Percentiles rank a stretch among this genome's conserved stretches.
Conservation (phyloP, 2,888 invertebrate species). For the Drymonia ruficornis region DNA sequence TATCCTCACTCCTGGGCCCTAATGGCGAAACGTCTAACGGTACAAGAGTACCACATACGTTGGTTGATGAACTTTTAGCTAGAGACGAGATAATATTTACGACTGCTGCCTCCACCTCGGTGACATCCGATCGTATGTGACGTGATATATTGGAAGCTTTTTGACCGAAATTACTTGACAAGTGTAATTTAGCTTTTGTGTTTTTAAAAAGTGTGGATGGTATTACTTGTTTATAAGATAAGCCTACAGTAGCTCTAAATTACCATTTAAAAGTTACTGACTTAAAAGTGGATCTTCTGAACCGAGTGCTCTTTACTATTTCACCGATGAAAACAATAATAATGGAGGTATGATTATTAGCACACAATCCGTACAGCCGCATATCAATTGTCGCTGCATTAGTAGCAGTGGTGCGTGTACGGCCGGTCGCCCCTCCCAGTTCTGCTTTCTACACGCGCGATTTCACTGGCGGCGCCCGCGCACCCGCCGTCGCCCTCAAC, state of each 20-base stretch:
- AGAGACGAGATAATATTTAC: slow-evolving; percentile 30
- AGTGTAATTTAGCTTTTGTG: neutral
- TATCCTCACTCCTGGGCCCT: slow-evolving; percentile 34
- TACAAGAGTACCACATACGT: slow-evolving; percentile 37
- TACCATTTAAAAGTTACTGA: no score
- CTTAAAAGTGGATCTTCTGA: neutral
- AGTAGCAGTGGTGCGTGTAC: slow-evolving; percentile 58
- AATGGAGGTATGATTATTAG: neutral
- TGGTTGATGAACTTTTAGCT: slow-evolving; percentile 46
- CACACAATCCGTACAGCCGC: slow-evolving; percentile 19
- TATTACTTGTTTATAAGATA: no score
- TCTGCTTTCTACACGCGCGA: slow-evolving; percentile 84
- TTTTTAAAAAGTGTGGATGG: no score
- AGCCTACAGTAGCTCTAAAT: no score
- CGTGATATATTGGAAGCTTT: slow-evolving; percentile 28
- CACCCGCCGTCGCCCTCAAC: slow-evolving; percentile 30
- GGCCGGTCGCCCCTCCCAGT: slow-evolving; percentile 67
- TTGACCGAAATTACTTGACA: slow-evolving; percentile 20
- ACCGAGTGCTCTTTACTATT: no score
- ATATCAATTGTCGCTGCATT: slow-evolving; percentile 48
- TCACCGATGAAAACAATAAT: no score
- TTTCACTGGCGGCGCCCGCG: slow-evolving; percentile 71
- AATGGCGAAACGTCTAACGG: slow-evolving; percentile 49
- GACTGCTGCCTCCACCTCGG: slow-evolving; percentile 22
- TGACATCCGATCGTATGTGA: slow-evolving; percentile 25